Evolutionary conservation across 2,888 invertebrate species (phyloP), one percentile per base, ranked within the genome.

Genomic region (Mechanitis messenoides): DNA sequence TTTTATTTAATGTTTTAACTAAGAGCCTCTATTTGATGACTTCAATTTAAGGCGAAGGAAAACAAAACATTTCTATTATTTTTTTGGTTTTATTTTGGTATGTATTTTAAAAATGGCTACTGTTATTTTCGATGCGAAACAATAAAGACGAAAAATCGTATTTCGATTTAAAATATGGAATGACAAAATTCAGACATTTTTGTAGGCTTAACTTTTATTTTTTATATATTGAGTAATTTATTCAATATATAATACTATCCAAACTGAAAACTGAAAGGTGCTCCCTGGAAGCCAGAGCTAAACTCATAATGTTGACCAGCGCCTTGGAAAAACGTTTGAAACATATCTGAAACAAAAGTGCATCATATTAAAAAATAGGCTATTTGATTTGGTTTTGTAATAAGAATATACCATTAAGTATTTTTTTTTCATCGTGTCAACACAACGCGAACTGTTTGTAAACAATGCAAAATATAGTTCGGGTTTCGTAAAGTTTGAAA

Each of bases 281-380:
- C 91, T 5, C 91, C 92, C 0, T 93, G 92, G 80, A 91, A 92
- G 33, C 90, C 83, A 6, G 89, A 82, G 47, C 87, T 87, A 79
- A 92, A 92, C 69, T 92, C 92, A 73, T 91, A 92, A 67, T 88
- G 90, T 60, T 89, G 88, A 35, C 85, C 86, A 31, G 90, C 87
- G 54, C 91, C 90, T 75, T 93, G 92, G 91, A 95, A 97, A 92
- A 96, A 96, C 3, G 94, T 92, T 76, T 95, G 95, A 93, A 96
- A 97, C 81, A 96, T 93, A 80, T 95, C 94, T 90, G 92, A 71
- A 93, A 91, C 33, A 20, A 47, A 58, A 80, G 82, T 75, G 65
- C 56, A 12, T 6, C 35, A 71, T 53, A 5, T 56, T n/a, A 42
- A 53, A 45, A 54, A 50, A 47, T 33, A 35, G 12, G 45, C 6